Percentiles rank a stretch among this genome's conserved stretches.
phyloP scores from a whole-genome alignment of 2,888 invertebrate species.

The Blomia tropicalis region DNA sequence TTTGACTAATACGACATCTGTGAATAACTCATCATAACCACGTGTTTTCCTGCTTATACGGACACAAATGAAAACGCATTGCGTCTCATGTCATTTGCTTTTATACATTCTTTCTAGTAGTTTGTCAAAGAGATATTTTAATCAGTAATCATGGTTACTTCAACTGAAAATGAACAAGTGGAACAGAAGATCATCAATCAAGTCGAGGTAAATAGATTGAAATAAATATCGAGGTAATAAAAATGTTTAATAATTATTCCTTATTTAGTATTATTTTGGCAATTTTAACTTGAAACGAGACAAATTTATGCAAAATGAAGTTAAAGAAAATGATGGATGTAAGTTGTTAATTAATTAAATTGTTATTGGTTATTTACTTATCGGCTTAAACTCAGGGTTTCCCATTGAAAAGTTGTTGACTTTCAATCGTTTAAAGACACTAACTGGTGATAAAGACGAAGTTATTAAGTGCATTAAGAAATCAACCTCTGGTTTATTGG shows the following conservation, averaged over 20 bases:
- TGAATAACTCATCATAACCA: too few species aligned
- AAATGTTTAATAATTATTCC: too few species aligned
- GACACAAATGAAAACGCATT: too few species aligned
- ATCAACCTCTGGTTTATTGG: conserved; percentile 53
- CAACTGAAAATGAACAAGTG: conserved; percentile 11
- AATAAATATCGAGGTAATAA: too few species aligned
- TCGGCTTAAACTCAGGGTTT: conserved; percentile 45
- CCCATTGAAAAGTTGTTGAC: conserved; percentile 62
- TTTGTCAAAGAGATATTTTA: too few species aligned
- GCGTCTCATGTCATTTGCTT: too few species aligned
- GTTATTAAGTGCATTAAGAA: conserved; percentile 59
- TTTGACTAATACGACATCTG: too few species aligned
- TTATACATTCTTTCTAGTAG: too few species aligned
- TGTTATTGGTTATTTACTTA: conserved; percentile 25
- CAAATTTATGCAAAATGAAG: conserved; percentile 75
- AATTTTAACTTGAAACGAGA: conserved; percentile 80
- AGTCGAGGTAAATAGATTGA: conserved; percentile 27
- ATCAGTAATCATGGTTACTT: conserved; percentile 13
- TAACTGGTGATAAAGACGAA: conserved; percentile 50
- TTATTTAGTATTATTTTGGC: conserved; percentile 56
- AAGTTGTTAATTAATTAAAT: conserved; percentile 28
- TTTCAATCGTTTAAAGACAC: conserved; percentile 58
- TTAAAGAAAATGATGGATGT: conserved; percentile 60
- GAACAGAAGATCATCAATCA: conserved; percentile 26
- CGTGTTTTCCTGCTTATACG: too few species aligned